Percentiles rank a stretch among this genome's conserved stretches.
These are phyloP conservation scores for Coturnix japonica DNA, from an alignment of 2,113 vertebrate species.

Conservation along the genomic window DNA sequence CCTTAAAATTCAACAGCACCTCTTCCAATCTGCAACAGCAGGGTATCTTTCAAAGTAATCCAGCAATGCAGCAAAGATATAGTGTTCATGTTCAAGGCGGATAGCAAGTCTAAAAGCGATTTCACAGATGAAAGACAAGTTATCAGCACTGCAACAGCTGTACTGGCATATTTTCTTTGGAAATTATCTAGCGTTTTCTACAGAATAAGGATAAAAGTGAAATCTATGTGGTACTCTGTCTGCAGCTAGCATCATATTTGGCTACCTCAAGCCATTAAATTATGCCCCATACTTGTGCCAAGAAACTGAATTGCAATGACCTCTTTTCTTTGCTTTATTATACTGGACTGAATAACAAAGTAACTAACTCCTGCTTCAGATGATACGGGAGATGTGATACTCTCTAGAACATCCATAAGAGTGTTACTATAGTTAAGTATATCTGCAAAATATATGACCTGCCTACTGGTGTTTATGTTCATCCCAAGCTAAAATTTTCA, in stretches of 20 bases:
- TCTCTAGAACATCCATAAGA: neutral
- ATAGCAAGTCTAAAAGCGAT: conserved; percentile 52
- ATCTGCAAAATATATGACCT: neutral
- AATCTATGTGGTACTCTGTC: neutral
- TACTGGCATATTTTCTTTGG: conserved; percentile 10
- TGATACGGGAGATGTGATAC: neutral
- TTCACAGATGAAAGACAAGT: conserved; percentile 56
- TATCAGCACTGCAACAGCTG: conserved; percentile 46
- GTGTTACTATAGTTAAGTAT: neutral
- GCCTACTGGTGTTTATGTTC: neutral
- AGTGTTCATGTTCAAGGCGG: conserved; percentile 12
- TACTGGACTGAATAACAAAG: conserved; percentile 28
- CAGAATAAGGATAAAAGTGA: neutral
- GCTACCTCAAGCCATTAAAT: conserved; percentile 22
- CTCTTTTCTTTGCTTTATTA: neutral
- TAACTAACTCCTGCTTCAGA: neutral
- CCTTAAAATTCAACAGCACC: conserved; percentile 19
- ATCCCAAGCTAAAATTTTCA: neutral
- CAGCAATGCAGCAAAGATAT: neutral
- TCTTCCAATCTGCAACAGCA: conserved; percentile 24
- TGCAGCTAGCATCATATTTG: neutral
- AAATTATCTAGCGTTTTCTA: conserved; percentile 25
- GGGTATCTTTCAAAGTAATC: conserved; percentile 38
- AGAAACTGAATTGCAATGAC: neutral
- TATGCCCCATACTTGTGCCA: neutral